Percentiles rank a stretch among this genome's conserved stretches.
phyloP scores from a whole-genome alignment of 1,140 invertebrate genomes.

The Drosophila nikananu region DNA sequence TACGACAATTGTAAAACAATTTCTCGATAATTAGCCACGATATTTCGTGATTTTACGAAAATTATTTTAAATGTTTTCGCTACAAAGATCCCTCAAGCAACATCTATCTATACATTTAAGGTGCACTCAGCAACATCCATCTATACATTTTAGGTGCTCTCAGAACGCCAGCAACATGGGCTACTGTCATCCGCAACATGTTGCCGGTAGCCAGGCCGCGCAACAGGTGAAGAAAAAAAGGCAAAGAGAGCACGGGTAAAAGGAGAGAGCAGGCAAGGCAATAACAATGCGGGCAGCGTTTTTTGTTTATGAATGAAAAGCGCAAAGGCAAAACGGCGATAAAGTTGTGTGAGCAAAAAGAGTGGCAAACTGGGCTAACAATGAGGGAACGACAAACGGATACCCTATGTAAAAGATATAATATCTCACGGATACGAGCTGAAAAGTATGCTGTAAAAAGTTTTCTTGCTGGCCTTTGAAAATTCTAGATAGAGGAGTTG shows the following conservation, averaged over 20 bases:
- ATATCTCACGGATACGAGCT: neutral
- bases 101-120: neutral
- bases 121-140: slow-evolving; percentile 4
- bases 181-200: slow-evolving; percentile 41
- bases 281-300: slow-evolving; percentile 50
- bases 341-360: slow-evolving; percentile 64
- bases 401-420: slow-evolving; percentile 2
- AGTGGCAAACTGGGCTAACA: slow-evolving; percentile 22
- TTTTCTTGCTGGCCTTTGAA: too few relatives aligned
- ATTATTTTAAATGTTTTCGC: slow-evolving; percentile 23
- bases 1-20: neutral
- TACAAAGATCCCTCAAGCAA: slow-evolving; percentile 8
- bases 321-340: slow-evolving; percentile 68
- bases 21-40: slow-evolving; percentile 20
- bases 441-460: neutral
- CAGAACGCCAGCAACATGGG: slow-evolving; percentile 16
- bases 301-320: slow-evolving; percentile 81
- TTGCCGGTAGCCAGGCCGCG: slow-evolving; percentile 26
- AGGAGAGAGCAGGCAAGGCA: slow-evolving; percentile 12
- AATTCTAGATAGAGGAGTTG: neutral
- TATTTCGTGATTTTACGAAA: slow-evolving; percentile 12
- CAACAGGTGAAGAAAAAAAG: slow-evolving; percentile 63
- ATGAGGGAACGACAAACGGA: neutral
- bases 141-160: slow-evolving; percentile 4
- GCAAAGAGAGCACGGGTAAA: slow-evolving; percentile 2